Evolutionary conservation across 2,113 vertebrate genomes (phyloP).

Genomic region (Syngnathus floridae): DNA sequence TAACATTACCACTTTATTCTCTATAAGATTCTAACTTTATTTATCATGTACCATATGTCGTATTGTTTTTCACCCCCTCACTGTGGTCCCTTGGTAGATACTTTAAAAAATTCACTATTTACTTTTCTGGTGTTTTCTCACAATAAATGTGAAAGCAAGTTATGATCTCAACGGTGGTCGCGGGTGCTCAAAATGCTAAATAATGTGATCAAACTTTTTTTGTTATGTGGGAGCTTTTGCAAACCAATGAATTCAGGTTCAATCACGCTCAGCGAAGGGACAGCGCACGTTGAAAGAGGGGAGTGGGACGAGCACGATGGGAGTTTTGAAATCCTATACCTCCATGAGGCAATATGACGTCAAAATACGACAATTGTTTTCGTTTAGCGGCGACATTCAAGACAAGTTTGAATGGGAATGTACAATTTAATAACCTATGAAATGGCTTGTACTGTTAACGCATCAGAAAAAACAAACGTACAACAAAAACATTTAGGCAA

Average conservation of each 20-base stretch:
- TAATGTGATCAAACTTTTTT: constrained; percentile 57
- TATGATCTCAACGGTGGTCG: neutral
- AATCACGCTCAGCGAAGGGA: constrained; percentile 6
- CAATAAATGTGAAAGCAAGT: neutral
- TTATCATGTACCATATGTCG: no score
- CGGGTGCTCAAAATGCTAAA: constrained; percentile 31
- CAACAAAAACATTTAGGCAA: constrained; percentile 14
- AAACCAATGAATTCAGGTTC: constrained; percentile 36
- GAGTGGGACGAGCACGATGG: neutral
- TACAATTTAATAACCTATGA: constrained; percentile 57
- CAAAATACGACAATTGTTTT: constrained; percentile 1
- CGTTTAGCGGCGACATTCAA: constrained; percentile 30
- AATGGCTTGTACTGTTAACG: constrained; percentile 70
- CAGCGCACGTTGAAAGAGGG: neutral
- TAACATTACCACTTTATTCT: neutral
- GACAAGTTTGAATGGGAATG: constrained; percentile 30
- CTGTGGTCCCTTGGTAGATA: neutral
- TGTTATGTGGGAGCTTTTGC: constrained; percentile 37
- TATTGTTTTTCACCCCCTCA: neutral
- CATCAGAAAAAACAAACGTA: constrained; percentile 31
- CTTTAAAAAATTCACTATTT: neutral
- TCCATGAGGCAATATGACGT: constrained; percentile 1
- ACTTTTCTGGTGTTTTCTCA: neutral
- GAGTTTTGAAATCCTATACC: neutral
- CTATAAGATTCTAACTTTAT: neutral